These are phyloP conservation scores for Remorina albescens DNA, from an alignment of 2,797 vertebrate species.

Conservation along the genomic window DNA sequence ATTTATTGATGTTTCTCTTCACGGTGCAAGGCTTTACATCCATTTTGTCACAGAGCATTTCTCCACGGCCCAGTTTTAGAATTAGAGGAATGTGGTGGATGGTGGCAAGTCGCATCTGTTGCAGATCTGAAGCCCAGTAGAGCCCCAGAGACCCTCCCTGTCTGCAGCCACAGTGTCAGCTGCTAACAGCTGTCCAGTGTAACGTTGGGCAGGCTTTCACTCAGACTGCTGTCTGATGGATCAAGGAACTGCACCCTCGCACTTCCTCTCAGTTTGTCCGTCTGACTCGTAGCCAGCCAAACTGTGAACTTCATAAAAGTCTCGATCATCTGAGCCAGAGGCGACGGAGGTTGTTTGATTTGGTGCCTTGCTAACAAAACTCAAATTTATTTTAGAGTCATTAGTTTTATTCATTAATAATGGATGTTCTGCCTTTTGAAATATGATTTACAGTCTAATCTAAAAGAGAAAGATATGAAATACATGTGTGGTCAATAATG, in stretches of 20 bases:
- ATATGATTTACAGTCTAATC: not conserved
- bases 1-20: conserved; percentile 37
- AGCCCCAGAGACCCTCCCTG: conserved; percentile 55
- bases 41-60: conserved; percentile 41
- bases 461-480: conserved; percentile 1
- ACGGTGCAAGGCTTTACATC: conserved; percentile 31
- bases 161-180: conserved; percentile 46
- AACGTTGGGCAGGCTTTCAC: conserved; percentile 50
- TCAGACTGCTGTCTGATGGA: conserved; percentile 47
- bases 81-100: conserved; percentile 62
- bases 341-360: conserved; percentile 18
- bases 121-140: conserved; percentile 63
- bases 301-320: conserved; percentile 45
- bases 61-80: conserved; percentile 56
- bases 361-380: not conserved
- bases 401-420: conserved; percentile 22
- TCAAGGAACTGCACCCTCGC: conserved; percentile 29
- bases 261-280: conserved; percentile 5
- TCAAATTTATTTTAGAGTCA: conserved; percentile 1
- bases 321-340: conserved; percentile 29
- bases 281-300: conserved; percentile 31
- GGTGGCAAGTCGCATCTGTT: conserved; percentile 67
- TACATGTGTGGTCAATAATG: not conserved
- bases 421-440: conserved; percentile 5
- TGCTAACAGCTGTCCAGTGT: conserved; percentile 59